Conservation (phyloP, 2,797 vertebrate species). For the Sciurus carolinensis region DNA sequence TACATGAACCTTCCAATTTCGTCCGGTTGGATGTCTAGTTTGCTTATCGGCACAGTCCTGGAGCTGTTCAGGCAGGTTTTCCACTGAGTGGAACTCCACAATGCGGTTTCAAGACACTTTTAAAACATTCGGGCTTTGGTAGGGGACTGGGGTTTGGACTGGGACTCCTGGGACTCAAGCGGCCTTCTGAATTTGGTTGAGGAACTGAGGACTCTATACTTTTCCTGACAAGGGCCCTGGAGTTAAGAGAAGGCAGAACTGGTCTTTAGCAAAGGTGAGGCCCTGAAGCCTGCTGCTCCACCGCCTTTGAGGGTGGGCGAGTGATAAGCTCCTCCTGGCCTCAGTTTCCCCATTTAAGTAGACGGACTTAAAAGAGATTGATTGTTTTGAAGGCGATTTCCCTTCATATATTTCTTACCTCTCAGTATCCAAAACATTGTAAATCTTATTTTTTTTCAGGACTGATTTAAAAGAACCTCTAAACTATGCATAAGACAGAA, state of each 20-base stretch:
- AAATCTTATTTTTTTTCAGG: neutral
- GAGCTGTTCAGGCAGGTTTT: neutral
- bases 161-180: rapidly evolving
- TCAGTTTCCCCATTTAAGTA: conserved; percentile 11
- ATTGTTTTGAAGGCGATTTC: neutral
- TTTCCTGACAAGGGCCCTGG: rapidly evolving
- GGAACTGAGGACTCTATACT: rapidly evolving
- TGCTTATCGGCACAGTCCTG: neutral
- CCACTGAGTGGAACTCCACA: too few species aligned
- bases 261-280: neutral
- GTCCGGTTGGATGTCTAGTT: neutral
- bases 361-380: neutral
- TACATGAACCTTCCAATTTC: rapidly evolving
- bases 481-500: neutral
- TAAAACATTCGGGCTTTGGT: rapidly evolving
- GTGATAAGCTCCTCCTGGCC: neutral
- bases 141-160: neutral
- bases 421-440: neutral
- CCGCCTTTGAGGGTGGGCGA: neutral
- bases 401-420: neutral
- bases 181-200: rapidly evolving
- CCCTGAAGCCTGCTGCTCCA: too few species aligned
- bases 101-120: neutral
- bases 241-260: neutral
- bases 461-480: conserved; percentile 43